A percentile compares a stretch with the other conserved stretches of the same genome.
These are phyloP conservation scores for Lithophane ornitopus DNA, from an alignment of 2,888 invertebrate genomes.

Conservation along the genomic window DNA sequence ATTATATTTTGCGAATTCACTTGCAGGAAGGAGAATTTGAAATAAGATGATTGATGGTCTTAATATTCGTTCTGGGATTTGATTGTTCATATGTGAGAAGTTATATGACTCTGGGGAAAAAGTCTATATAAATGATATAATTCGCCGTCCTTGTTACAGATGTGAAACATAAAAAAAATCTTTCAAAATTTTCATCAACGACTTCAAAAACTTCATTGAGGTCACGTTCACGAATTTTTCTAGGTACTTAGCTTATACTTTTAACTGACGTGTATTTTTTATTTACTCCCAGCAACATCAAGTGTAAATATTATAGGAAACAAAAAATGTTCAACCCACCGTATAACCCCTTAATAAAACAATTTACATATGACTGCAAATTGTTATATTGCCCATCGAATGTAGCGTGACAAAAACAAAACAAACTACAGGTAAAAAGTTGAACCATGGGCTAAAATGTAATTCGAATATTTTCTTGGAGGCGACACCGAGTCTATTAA, in stretches of 20 bases:
- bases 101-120: slow-evolving; percentile 86
- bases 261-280: background rate
- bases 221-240: background rate
- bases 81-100: slow-evolving; percentile 80
- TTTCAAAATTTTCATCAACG: background rate
- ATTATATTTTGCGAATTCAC: slow-evolving; percentile 84
- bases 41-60: slow-evolving; percentile 84
- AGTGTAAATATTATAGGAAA: background rate
- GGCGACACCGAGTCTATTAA: slow-evolving; percentile 90
- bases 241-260: background rate
- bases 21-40: slow-evolving; percentile 79
- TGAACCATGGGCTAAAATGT: slow-evolving; percentile 81
- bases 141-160: background rate
- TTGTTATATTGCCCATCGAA: slow-evolving; percentile 23
- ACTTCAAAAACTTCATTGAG: background rate
- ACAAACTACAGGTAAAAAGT: slow-evolving; percentile 73
- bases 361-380: slow-evolving; percentile 45
- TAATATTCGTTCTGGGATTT: slow-evolving; percentile 72
- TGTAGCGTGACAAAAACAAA: slow-evolving; percentile 62
- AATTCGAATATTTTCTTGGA: slow-evolving; percentile 83
- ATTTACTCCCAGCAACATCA: background rate
- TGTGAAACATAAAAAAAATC: background rate
- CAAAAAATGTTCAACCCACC: background rate
- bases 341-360: slow-evolving; percentile 28
- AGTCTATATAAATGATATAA: slow-evolving; percentile 24